phyloP scores from a whole-genome alignment of 2,888 invertebrate genomes.

The Cataglyphis albicans region DNA sequence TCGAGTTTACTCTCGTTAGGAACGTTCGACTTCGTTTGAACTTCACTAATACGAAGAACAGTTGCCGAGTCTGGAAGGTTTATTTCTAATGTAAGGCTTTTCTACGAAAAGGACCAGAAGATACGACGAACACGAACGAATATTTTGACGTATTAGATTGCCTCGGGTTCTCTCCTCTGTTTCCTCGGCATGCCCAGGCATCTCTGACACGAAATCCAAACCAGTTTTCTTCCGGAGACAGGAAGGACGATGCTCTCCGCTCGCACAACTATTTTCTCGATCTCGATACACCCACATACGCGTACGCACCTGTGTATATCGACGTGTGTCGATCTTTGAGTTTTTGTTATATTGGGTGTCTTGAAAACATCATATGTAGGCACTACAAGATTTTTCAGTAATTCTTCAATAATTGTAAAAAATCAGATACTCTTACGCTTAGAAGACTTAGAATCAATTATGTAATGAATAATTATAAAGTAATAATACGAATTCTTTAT shows the following conservation, averaged over 20 bases:
- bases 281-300: constrained; percentile 42
- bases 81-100: constrained; percentile 36
- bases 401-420: not conserved
- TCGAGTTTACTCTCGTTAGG: constrained; percentile 29
- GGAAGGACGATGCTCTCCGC: constrained; percentile 56
- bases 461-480: not conserved
- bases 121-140: constrained; percentile 27
- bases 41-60: constrained; percentile 8
- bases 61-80: constrained; percentile 9
- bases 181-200: constrained; percentile 35
- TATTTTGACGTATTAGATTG: constrained; percentile 67
- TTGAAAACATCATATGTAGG: not conserved
- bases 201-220: constrained; percentile 66
- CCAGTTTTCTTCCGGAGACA: constrained; percentile 63
- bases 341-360: not conserved
- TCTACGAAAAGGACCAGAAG: constrained; percentile 13
- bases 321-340: not conserved
- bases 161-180: constrained; percentile 35
- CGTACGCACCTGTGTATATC: not conserved
- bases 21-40: constrained; percentile 20
- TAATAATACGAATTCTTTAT: not conserved
- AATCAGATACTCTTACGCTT: not conserved
- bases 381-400: not conserved
- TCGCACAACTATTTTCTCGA: constrained; percentile 53
- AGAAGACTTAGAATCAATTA: not conserved